phyloP scores from a whole-genome alignment of 2,113 vertebrate genomes.

The Miniopterus natalensis region DNA sequence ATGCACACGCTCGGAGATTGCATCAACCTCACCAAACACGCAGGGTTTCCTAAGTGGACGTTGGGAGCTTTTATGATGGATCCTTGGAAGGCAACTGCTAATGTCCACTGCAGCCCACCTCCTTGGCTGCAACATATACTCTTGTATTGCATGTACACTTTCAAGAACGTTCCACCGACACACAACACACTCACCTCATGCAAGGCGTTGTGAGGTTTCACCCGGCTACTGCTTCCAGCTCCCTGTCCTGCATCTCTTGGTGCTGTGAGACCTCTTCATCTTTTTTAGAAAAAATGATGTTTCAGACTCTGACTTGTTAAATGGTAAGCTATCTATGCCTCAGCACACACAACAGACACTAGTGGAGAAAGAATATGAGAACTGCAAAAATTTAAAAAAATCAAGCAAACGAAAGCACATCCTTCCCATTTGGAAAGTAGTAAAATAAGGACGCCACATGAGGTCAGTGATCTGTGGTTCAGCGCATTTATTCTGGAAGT shows the following conservation, averaged over 20 bases:
- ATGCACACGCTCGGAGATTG: not conserved
- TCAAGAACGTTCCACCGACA: not conserved
- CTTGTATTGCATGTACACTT: not conserved
- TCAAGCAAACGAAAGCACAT: not conserved
- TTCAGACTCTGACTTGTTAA: not conserved
- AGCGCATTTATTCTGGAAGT: not conserved
- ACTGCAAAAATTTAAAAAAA: not conserved
- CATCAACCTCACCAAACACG: not conserved
- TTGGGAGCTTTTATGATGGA: not conserved
- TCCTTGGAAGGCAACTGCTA: not conserved
- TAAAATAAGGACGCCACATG: not conserved
- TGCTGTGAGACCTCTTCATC: not conserved
- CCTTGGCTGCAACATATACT: not conserved
- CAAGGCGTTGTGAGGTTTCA: not conserved
- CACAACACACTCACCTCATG: not conserved
- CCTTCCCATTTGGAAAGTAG: not conserved
- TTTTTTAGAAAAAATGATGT: not conserved
- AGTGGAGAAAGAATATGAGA: not conserved
- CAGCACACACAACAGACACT: not conserved
- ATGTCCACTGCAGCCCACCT: not conserved
- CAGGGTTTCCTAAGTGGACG: not conserved
- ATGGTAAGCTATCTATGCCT: not conserved
- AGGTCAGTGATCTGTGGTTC: not conserved
- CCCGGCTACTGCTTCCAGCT: not conserved
- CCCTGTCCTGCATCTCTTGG: accelerated